A percentile compares a stretch with the other conserved stretches of the same genome.
Conservation (phyloP, 2,888 invertebrate species). For the Aphelenchoides bicaudatus region DNA sequence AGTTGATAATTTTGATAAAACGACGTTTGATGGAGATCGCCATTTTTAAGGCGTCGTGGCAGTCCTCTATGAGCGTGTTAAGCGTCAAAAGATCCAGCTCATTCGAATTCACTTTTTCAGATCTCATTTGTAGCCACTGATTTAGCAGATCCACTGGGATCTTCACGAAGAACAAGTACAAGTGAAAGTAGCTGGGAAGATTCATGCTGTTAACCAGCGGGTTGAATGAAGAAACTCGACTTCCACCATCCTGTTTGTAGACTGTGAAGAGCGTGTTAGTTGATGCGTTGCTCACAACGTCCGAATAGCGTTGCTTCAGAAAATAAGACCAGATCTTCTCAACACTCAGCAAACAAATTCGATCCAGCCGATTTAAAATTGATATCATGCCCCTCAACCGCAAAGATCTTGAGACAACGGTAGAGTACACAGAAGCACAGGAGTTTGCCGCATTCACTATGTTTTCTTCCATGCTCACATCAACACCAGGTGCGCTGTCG, state of each 20-base stretch:
- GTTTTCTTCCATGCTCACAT: background rate
- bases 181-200: conserved; percentile 77
- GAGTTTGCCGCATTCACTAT: background rate
- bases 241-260: background rate
- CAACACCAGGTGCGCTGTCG: background rate
- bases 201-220: conserved; percentile 73
- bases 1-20: conserved; percentile 64
- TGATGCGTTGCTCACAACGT: conserved; percentile 30
- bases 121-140: conserved; percentile 76
- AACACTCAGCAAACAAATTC: conserved; percentile 24
- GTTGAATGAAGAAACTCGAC: conserved; percentile 67
- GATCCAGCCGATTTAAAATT: conserved; percentile 25
- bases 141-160: conserved; percentile 86
- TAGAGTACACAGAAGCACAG: conserved; percentile 63
- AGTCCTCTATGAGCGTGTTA: conserved; percentile 74
- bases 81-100: conserved; percentile 47
- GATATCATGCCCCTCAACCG: conserved; percentile 72
- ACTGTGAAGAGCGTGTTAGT: background rate
- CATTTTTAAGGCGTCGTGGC: conserved; percentile 81
- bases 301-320: conserved; percentile 40
- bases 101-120: conserved; percentile 74
- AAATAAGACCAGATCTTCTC: conserved; percentile 45
- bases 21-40: conserved; percentile 78
- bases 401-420: conserved; percentile 80
- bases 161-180: conserved; percentile 79